Conservation (phyloP, 2,888 invertebrate genomes). For the Ectemnius cavifrons region DNA sequence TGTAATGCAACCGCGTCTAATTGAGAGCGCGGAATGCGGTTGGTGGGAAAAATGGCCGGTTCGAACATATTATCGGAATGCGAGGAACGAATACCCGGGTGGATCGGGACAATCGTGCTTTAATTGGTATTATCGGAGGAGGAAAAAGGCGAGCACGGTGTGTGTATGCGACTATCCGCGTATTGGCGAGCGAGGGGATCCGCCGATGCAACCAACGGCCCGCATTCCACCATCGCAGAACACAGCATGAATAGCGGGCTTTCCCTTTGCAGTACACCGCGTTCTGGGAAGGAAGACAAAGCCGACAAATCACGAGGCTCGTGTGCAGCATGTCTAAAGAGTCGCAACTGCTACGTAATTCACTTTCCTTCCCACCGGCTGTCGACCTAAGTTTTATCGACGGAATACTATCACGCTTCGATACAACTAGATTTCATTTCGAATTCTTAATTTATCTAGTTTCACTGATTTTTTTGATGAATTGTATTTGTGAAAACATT, state of each 20-base stretch:
- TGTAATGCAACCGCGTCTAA: too few relatives aligned
- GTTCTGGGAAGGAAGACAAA: constrained; percentile 19
- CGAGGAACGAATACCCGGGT: too few relatives aligned
- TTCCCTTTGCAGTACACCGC: constrained; percentile 24
- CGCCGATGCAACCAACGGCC: neutral
- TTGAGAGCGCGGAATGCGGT: too few relatives aligned
- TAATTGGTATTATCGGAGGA: constrained; percentile 1
- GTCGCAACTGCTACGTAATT: constrained; percentile 26
- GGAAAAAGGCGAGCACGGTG: constrained; percentile 9
- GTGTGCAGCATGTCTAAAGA: constrained; percentile 36
- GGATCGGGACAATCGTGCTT: constrained; percentile 1
- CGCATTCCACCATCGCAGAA: constrained; percentile 36
- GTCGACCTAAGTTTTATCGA: neutral
- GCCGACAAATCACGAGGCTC: constrained; percentile 33
- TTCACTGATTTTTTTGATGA: too few relatives aligned
- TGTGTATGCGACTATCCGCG: too few relatives aligned
- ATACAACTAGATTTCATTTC: too few relatives aligned
- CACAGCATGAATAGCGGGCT: constrained; percentile 19
- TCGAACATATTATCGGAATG: neutral
- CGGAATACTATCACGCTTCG: too few relatives aligned
- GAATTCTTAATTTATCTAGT: too few relatives aligned
- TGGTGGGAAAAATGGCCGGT: neutral
- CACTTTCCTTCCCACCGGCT: constrained; percentile 38
- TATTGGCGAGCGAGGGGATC: too few relatives aligned
- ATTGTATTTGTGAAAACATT: too few relatives aligned